Percentiles rank a stretch among this genome's conserved stretches.
Conservation (phyloP, 2,797 vertebrate species). For the Hemitrygon akajei region DNA sequence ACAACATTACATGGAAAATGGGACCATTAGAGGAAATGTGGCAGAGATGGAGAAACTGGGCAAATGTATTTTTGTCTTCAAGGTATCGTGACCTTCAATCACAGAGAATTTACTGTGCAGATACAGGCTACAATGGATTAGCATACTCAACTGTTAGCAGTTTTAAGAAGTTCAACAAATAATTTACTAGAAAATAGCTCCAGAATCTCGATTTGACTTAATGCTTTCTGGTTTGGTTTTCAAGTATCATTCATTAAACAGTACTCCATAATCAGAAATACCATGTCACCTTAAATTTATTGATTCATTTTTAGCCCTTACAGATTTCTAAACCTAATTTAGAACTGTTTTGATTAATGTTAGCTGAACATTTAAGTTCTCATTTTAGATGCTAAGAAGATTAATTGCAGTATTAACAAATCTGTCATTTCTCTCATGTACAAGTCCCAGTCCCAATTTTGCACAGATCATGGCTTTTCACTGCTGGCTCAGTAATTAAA, state of each 20-base stretch:
- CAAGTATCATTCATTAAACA: not conserved
- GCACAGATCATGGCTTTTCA: constrained; percentile 19
- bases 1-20: no score
- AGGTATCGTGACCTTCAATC: not conserved
- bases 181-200: not conserved
- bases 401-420: constrained; percentile 35
- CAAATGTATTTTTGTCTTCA: no score
- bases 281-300: constrained; percentile 26
- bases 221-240: not conserved
- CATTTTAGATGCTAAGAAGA: constrained; percentile 37
- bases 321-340: constrained; percentile 20
- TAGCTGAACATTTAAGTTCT: constrained; percentile 24
- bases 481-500: constrained; percentile 25
- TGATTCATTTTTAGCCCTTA: constrained; percentile 28
- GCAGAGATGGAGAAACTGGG: no score
- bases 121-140: not conserved
- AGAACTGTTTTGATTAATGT: constrained; percentile 31
- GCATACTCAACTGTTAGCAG: not conserved
- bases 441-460: not conserved
- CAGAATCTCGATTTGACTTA: not conserved
- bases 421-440: constrained; percentile 22
- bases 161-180: not conserved
- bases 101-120: not conserved
- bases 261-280: constrained; percentile 32
- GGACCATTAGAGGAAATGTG: no score